Percentiles rank a stretch among this genome's conserved stretches.
Conservation (phyloP, 2,113 vertebrate species). For the Plecturocebus donacophilus region DNA sequence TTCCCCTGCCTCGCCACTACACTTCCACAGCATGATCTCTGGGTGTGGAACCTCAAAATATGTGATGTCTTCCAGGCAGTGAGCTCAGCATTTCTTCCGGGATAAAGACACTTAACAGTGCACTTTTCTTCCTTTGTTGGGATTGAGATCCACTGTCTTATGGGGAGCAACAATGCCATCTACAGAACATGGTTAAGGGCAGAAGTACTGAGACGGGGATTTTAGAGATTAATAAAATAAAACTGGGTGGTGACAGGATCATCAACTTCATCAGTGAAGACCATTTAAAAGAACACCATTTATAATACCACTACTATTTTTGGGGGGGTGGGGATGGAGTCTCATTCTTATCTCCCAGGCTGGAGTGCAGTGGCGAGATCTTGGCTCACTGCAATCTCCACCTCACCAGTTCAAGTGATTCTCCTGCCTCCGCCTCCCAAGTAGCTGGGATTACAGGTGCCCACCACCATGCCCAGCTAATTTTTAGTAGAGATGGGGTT, state of each 20-base stretch:
- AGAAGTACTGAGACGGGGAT: neutral
- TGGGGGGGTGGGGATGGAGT: too few relatives aligned
- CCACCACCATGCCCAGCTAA: too few relatives aligned
- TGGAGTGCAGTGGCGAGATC: too few relatives aligned
- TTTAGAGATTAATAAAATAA: neutral
- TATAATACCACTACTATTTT: neutral
- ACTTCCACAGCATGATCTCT: neutral
- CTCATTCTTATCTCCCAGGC: too few relatives aligned
- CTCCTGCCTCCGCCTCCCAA: too few relatives aligned
- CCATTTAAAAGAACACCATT: constrained; percentile 32
- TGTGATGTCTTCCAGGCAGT: neutral
- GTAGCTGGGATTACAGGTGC: too few relatives aligned
- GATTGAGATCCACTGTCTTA: neutral
- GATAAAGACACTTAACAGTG: neutral
- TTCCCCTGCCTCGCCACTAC: neutral
- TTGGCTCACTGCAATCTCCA: too few relatives aligned
- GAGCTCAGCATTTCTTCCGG: neutral
- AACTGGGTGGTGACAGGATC: neutral
- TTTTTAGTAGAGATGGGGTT: too few relatives aligned
- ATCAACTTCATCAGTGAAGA: neutral
- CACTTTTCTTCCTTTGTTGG: neutral
- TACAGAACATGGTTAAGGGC: neutral
- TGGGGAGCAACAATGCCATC: neutral
- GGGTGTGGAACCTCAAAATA: neutral
- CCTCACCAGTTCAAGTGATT: too few relatives aligned